Base-by-base conservation (phyloP, 2,888 invertebrate species). In the Piscicola geometra region DNA sequence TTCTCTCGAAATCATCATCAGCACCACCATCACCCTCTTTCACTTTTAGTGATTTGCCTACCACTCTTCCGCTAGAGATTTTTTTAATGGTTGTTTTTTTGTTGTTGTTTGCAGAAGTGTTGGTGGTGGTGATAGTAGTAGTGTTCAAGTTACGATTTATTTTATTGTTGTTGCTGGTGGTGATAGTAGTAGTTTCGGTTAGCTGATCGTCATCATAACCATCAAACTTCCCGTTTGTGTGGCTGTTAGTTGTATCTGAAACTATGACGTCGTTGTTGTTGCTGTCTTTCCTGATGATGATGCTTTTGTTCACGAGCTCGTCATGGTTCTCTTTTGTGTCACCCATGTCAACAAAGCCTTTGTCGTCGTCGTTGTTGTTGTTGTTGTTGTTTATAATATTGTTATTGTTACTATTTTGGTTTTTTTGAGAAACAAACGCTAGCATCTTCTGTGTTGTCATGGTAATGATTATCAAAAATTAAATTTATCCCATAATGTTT, bases 241-340 rank as follows among this genome's bases (percentile, higher is more conserved):
- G 41, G 41, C 41, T n/a, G 21, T 56, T 25, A 56, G 25, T 21
- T 25, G 25, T 25, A 56, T 56, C 25, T 25, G 60, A 15, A 18
- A 56, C n/a, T 18, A 56, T 56, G 25, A 56, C 25, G 25, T 56
- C 60, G n/a, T 56, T 56, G 60, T 56, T 56, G 60, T 56, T 56
- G 60, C 60, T 56, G 25, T 56, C 60, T 21, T 56, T 56, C 60
- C 60, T 56, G 41, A 41, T 41, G 41, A 41, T 41, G 41, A 41
- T 56, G 25, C n/a, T 56, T 25, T 56, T 56, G 60, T 56, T 56
- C n/a, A 15, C 5, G n/a, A 25, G 25, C n/a, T 21, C 12, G 12
- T 21, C 9, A 25, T 25, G 21, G 3, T 56, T 5, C n/a, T 56
- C 15, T 18, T 56, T 56, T 56, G 21, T 70, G 75, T 68, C 68